Evolutionary conservation across 2,797 vertebrate species (phyloP).

Genomic region (Gymnopithys bicolor): DNA sequence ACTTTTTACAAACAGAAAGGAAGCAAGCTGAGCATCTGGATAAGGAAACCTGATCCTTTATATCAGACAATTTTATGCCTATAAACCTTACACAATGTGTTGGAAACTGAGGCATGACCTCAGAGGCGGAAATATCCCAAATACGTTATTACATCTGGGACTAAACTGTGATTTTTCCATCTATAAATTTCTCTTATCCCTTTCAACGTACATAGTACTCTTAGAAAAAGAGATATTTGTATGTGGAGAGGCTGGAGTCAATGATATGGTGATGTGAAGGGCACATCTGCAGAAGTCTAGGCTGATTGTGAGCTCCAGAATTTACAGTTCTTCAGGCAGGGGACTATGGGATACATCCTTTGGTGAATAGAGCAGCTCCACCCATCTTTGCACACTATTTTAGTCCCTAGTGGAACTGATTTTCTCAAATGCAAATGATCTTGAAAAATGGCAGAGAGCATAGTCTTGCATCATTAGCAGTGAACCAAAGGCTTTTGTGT

Average conservation of each 20-base stretch:
- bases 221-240: background rate
- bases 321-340: background rate
- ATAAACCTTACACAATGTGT: rapidly evolving
- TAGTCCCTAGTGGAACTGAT: background rate
- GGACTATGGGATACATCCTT: background rate
- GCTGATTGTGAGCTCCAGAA: background rate
- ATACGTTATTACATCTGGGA: background rate
- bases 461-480: slow-evolving; percentile 3
- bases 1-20: background rate
- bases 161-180: background rate
- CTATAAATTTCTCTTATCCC: background rate
- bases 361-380: background rate
- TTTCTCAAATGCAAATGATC: background rate
- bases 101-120: background rate
- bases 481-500: slow-evolving; percentile 31
- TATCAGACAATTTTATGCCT: background rate
- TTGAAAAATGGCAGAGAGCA: slow-evolving; percentile 18
- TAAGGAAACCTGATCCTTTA: background rate
- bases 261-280: background rate
- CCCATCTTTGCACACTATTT: background rate
- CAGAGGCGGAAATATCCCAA: background rate
- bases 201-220: background rate
- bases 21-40: background rate
- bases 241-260: background rate
- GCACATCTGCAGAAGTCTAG: background rate